These are phyloP conservation scores for Linurgus olivaceus DNA, from an alignment of 2,797 vertebrate genomes.

Conservation along the genomic window DNA sequence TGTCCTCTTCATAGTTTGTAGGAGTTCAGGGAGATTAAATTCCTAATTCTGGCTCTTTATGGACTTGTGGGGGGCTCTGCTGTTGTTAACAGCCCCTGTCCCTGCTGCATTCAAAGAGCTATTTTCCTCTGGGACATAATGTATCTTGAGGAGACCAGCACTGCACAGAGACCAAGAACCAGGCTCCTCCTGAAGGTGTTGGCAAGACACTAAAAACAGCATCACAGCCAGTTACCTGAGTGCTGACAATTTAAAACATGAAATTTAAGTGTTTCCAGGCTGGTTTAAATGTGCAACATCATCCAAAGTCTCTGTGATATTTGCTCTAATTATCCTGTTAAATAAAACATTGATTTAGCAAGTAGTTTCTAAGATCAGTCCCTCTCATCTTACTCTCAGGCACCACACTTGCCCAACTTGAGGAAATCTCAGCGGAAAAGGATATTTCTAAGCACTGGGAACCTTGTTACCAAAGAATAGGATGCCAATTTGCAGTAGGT, in stretches of 20 bases:
- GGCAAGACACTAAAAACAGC: neutral
- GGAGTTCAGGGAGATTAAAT: neutral
- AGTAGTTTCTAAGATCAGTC: neutral
- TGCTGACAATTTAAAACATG: neutral
- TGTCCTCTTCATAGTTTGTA: neutral
- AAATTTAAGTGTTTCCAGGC: neutral
- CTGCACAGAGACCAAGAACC: neutral
- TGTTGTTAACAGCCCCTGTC: neutral
- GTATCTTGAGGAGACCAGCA: neutral
- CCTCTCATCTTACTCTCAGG: neutral
- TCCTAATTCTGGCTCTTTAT: neutral
- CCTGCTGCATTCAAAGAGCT: neutral
- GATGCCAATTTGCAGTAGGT: neutral
- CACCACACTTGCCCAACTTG: rapidly evolving
- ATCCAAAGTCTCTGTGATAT: neutral
- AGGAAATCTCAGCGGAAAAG: neutral
- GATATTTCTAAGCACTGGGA: neutral
- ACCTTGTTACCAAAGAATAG: neutral
- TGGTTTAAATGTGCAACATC: neutral
- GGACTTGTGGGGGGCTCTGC: neutral
- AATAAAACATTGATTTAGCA: neutral
- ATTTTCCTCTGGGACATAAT: neutral
- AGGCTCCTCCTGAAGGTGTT: neutral
- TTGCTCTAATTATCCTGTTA: neutral
- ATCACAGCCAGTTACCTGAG: neutral